Evolutionary conservation across 2,888 invertebrate species (phyloP).

Genomic region (Scrobipalpa costella): DNA sequence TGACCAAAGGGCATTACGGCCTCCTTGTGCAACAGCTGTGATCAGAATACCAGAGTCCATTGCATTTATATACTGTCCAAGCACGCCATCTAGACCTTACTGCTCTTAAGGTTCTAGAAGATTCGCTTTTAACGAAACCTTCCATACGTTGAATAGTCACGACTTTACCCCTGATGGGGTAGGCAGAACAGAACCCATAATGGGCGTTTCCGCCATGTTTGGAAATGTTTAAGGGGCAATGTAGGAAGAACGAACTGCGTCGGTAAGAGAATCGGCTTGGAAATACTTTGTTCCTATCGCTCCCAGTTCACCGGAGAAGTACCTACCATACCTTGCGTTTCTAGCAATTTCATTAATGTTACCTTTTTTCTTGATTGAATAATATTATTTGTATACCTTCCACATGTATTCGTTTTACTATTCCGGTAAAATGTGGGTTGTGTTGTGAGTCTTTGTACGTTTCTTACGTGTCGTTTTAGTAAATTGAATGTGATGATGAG

Average conservation of each 20-base stretch:
- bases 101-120: background rate
- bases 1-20: slow-evolving; percentile 45
- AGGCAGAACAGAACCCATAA: too few species aligned
- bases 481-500: slow-evolving; percentile 8
- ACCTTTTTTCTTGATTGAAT: slow-evolving; percentile 23
- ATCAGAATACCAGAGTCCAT: slow-evolving; percentile 51
- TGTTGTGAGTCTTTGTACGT: background rate
- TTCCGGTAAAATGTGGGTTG: slow-evolving; percentile 1
- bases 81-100: slow-evolving; percentile 28
- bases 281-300: too few species aligned
- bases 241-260: too few species aligned
- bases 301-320: too few species aligned
- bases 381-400: slow-evolving; percentile 10
- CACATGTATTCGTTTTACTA: background rate
- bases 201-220: too few species aligned
- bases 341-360: slow-evolving; percentile 18
- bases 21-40: slow-evolving; percentile 46
- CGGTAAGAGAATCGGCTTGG: too few species aligned
- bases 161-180: too few species aligned
- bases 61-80: slow-evolving; percentile 8
- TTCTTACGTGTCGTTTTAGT: slow-evolving; percentile 9
- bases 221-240: too few species aligned
- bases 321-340: background rate
- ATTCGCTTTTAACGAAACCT: background rate
- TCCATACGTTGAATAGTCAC: too few species aligned